phyloP scores from a whole-genome alignment of 2,888 invertebrate genomes.

The Amphimallon solstitiale region DNA sequence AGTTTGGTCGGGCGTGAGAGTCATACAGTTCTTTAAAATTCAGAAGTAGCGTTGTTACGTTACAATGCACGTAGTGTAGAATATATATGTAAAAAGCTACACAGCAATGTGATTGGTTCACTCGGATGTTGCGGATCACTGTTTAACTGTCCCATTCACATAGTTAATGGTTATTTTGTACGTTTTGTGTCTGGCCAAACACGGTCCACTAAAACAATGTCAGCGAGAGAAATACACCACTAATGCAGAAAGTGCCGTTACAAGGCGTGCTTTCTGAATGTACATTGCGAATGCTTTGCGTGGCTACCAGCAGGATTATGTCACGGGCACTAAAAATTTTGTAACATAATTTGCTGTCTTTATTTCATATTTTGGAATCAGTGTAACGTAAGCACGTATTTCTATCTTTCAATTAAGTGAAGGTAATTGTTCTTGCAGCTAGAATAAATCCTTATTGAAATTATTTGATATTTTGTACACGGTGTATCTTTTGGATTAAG shows the following conservation, averaged over 20 bases:
- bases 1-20: too few relatives aligned
- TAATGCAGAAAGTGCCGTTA: constrained; percentile 39
- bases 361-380: neutral
- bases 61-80: constrained; percentile 50
- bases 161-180: constrained; percentile 50
- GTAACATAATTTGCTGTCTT: constrained; percentile 1
- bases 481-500: too few relatives aligned
- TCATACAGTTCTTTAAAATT: too few relatives aligned
- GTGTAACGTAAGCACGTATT: too few relatives aligned
- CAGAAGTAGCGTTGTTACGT: constrained; percentile 42
- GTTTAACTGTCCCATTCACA: constrained; percentile 56
- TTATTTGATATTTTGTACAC: too few relatives aligned
- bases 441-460: too few relatives aligned
- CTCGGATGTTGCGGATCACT: constrained; percentile 54
- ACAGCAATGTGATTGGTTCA: constrained; percentile 55
- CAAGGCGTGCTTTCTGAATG: constrained; percentile 12
- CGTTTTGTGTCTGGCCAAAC: constrained; percentile 50
- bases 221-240: constrained; percentile 35
- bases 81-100: constrained; percentile 49
- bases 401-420: too few relatives aligned
- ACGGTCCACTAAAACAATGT: constrained; percentile 47
- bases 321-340: constrained; percentile 9
- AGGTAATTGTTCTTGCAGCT: too few relatives aligned
- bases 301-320: constrained; percentile 8
- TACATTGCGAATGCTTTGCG: constrained; percentile 11